Evolutionary conservation across 2,113 vertebrate genomes (phyloP).

Genomic region (Acanthisitta chloris): DNA sequence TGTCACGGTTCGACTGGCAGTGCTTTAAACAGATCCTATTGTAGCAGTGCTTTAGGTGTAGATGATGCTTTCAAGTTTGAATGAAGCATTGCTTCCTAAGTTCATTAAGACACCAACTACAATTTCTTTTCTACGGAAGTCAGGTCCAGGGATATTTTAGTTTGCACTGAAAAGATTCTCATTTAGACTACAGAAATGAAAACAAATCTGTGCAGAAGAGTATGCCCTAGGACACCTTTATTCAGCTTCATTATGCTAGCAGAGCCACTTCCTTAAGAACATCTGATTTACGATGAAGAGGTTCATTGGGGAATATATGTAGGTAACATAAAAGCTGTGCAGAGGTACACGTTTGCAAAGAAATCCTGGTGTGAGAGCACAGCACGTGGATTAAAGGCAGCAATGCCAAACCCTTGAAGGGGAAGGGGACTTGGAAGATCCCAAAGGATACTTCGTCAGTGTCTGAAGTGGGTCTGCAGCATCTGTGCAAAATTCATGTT

Average conservation of each 20-base stretch:
- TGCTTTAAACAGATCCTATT: background rate
- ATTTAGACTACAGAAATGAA: background rate
- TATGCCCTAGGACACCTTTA: background rate
- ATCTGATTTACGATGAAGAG: background rate
- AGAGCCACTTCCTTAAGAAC: background rate
- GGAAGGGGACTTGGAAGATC: background rate
- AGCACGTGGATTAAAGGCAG: background rate
- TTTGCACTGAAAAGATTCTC: background rate
- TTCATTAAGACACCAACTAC: background rate
- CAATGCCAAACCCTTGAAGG: background rate
- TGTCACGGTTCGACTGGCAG: background rate
- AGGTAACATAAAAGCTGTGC: background rate
- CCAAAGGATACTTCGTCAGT: background rate
- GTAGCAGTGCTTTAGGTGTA: background rate
- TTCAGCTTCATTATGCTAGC: background rate
- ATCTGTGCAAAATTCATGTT: background rate
- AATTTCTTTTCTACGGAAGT: background rate
- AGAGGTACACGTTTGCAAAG: background rate
- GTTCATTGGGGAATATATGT: background rate
- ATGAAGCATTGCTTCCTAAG: background rate
- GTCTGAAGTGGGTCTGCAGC: background rate
- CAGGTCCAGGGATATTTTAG: background rate
- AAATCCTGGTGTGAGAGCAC: background rate
- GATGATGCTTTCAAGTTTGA: background rate
- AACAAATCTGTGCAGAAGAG: background rate